Base-by-base conservation (phyloP, 1,140 invertebrate species). In the Scylla paramamosain region DNA sequence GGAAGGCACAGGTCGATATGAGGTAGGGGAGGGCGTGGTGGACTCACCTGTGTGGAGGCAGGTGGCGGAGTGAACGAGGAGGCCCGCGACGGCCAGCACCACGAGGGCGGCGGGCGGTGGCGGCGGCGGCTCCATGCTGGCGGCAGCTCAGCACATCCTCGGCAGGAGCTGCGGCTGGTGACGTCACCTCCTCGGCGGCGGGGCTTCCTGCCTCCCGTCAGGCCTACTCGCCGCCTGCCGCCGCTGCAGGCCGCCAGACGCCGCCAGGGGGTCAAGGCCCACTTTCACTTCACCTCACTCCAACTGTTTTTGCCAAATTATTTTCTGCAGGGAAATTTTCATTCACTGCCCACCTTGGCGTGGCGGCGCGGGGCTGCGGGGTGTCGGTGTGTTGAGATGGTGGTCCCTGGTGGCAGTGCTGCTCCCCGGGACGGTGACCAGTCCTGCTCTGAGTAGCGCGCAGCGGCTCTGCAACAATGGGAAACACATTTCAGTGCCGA, bases 261-360 rank as follows among this genome's bases (percentile, higher is more conserved):
- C 67, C 67, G 67, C 67, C 67, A 77, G 67, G 67, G 67, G 67
- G 67, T 77, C 67, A 77, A 77, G 67, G 67, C 67, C 67, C 67
- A 77, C 67, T 77, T 77, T 77, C 67, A 77, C 67, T 77, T 77
- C 67, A 77, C 67, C 67, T 77, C 67, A 77, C 12, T 77, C 67
- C 12, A 77, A 8, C 12, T 16, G 25, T 77, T 77, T 77, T 77
- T 77, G 67, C 67, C 67, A 77, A 77, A 77, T 77, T 20, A 77
- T 77, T 77, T 77, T 77, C 67, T 77, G 12, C 67, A 20, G 67
- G 25, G 67, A 77, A n/a, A 20, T 77, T 77, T n/a, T 77, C 67
- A 77, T 77, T 77, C 67, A 77, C 67, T 12, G 10, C 67, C 20
- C 67, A 77, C 67, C 67, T 77, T n/a, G 67, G 4, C 67, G 52